Evolutionary conservation across 2,888 invertebrate genomes (phyloP), one percentile per base, ranked within the genome.

Genomic region (Cremastobaeus sp.): DNA sequence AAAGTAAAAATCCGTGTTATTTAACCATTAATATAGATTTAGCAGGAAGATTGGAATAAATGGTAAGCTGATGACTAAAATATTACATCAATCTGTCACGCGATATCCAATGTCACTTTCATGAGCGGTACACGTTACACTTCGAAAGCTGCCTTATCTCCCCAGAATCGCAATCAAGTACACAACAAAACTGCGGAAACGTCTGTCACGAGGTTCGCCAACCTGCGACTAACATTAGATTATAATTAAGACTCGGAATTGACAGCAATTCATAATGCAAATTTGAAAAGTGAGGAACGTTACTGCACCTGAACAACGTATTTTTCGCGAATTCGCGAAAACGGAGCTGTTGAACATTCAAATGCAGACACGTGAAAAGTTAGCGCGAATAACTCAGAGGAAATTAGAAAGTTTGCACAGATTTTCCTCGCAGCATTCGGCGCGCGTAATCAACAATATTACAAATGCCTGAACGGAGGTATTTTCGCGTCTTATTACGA

Each of bases 381-480:
- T 41, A 18, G n/a, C 18, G 15, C 21, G 34, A 32, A 14, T 28
- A 43, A 18, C 20, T 34, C 11, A 1, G 35, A n/a, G 52, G 43
- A 65, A 65, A 65, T 47, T 45, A 65, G 65, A 65, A 65, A 54
- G 28, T 65, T 65, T 18, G 6, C 45, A 12, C 37, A 43, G 37
- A 54, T 54, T 54, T 65, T 54, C 14, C 20, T 47, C 15, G 12
- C 14, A 64, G 41, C 35, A 32, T 21, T 20, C n/a, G 6, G 21
- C 32, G 34, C 20, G 21, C 17, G 30, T 50, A 45, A 50, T 54
- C 50, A 41, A 28, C 45, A 21, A n/a, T 37, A 28, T 50, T 41
- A 50, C 32, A 50, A 62, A 41, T 41, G 21, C 47, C 37, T 28
- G 45, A 20, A 17, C 21, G 17, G n/a, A 39, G 14, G 5, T 28